These are phyloP conservation scores for Fukomys damarensis DNA, from an alignment of 2,113 vertebrate species.

Conservation along the genomic window DNA sequence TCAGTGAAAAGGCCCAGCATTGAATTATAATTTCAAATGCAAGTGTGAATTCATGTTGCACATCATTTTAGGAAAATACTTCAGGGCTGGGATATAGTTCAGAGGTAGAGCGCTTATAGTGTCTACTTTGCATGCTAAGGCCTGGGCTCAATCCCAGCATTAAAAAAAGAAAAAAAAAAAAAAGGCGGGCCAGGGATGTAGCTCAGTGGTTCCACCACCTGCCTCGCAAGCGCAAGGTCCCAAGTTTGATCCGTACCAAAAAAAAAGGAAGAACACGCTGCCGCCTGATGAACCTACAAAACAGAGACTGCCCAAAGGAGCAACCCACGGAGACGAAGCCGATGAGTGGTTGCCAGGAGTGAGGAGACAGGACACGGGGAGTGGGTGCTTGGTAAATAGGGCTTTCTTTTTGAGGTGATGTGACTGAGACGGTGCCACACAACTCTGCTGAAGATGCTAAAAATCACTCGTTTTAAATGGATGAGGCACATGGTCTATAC, in stretches of 20 bases:
- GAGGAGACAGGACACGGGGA: background rate
- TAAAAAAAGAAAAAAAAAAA: background rate
- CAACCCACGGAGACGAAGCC: background rate
- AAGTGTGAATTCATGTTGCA: background rate
- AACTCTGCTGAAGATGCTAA: background rate
- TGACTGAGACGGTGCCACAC: fast-evolving
- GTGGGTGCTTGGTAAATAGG: background rate
- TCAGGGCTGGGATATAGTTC: background rate
- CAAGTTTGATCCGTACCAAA: no score
- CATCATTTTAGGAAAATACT: background rate
- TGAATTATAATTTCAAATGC: background rate
- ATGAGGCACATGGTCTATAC: background rate
- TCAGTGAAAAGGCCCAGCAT: fast-evolving
- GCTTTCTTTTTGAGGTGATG: background rate
- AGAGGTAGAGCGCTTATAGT: background rate
- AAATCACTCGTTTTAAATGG: background rate
- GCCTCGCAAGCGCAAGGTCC: no score
- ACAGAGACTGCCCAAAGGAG: background rate
- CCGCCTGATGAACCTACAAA: background rate
- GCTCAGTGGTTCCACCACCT: no score
- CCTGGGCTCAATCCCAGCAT: background rate
- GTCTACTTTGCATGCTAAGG: background rate
- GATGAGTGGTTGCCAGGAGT: background rate
- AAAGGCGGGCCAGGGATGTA: no score
- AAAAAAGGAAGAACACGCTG: background rate